Base-by-base conservation (phyloP, 2,113 vertebrate genomes). In the Strigops habroptila region DNA sequence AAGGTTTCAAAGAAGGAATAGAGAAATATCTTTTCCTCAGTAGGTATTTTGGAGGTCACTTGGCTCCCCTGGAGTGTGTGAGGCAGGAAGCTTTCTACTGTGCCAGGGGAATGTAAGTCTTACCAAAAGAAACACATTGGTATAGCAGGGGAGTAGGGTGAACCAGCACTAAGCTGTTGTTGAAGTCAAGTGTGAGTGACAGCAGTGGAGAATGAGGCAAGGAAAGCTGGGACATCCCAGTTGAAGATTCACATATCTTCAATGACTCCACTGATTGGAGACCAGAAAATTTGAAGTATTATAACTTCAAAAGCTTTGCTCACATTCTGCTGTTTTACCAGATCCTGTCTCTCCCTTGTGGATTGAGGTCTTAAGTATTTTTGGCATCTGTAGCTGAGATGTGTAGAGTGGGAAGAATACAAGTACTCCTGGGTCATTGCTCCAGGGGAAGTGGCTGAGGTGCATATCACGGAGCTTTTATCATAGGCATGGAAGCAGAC, bases 31-130 rank as follows among this genome's bases (percentile, higher is more conserved):
- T 48, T 73, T 92, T 71, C 57, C 41, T 86, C 28, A 3, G 24
- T 18, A 79, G 57, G 23, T n/a, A 21, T 53, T 76, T 53, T 46
- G 53, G 75, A 86, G 49, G 53, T 82, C 23, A 7, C 35, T 81
- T 70, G 71, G 52, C 75, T 63, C 48, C 28, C 1, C 21, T 9
- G 43, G 62, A 35, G n/a, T 0, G 0, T 0, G 0, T 43, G 80
- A 60, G 23, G 22, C 43, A 60, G 82, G 53, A 52, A 73, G 22
- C 14, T 46, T 9, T 75, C 48, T 51, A 57, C 53, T 10, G 1
- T 81, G 71, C 46, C 6, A 12, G 7, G 10, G 24, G 6, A 33
- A 4, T 23, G 68, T 27, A 81, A 53, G 22, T 53, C 39, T 71
- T 43, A 24, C 39, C 39, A 15, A 73, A 88, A 62, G 49, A 70